Evolutionary conservation across 2,113 vertebrate genomes (phyloP).

Genomic region (Dipodomys stephensi): DNA sequence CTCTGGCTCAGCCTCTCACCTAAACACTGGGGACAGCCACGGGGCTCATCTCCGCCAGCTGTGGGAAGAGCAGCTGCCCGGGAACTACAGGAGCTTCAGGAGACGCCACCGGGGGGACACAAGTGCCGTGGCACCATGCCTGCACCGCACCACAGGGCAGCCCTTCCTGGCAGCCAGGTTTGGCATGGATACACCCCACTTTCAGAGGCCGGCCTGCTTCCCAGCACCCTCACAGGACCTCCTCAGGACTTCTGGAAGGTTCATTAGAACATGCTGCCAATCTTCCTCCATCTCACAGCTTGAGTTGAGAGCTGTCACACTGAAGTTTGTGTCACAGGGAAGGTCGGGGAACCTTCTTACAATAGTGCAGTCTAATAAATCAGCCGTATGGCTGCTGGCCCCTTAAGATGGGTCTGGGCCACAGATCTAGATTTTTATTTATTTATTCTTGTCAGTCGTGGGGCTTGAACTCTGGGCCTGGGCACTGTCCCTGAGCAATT

Average conservation of each 20-base stretch:
- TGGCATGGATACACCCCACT: not conserved
- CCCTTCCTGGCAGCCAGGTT: not conserved
- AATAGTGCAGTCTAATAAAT: not conserved
- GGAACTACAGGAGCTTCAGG: not conserved
- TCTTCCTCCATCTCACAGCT: not conserved
- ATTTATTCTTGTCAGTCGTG: too few relatives aligned
- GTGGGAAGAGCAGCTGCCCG: not conserved
- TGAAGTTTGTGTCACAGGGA: not conserved
- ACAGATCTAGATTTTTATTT: too few relatives aligned
- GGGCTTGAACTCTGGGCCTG: too few relatives aligned
- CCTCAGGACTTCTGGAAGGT: not conserved
- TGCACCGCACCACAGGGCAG: not conserved
- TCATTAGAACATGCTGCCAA: not conserved
- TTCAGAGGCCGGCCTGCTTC: too few relatives aligned
- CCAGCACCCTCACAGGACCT: not conserved
- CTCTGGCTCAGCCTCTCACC: not conserved
- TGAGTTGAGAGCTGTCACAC: too few relatives aligned
- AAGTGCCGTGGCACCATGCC: not conserved
- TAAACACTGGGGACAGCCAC: not conserved
- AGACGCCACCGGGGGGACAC: not conserved
- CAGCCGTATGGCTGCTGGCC: not conserved
- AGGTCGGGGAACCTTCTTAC: not conserved
- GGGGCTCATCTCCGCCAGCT: not conserved
- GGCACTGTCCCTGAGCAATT: too few relatives aligned
- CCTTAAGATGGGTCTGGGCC: too few relatives aligned